A percentile compares a stretch with the other conserved stretches of the same genome.
Conservation (phyloP, 1,140 invertebrate genomes). For the Hycleus cichorii region DNA sequence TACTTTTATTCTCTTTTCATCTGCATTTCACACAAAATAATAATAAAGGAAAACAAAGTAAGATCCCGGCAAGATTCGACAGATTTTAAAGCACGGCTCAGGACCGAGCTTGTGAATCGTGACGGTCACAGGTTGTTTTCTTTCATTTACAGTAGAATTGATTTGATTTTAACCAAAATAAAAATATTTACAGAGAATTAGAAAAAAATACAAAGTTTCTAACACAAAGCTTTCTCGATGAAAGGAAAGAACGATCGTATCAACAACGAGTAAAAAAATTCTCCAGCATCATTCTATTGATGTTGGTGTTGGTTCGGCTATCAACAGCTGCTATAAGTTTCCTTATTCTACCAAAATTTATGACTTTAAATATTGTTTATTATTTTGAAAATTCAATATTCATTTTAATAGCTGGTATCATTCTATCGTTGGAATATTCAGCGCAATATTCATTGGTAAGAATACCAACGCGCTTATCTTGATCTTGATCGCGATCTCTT, state of each 20-base stretch:
- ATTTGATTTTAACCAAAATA: neutral
- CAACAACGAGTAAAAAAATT: slow-evolving; percentile 56
- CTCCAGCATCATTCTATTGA: slow-evolving; percentile 55
- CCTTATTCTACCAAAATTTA: slow-evolving; percentile 47
- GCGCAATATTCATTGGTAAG: neutral
- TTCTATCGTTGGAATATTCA: slow-evolving; percentile 18
- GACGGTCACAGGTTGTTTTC: slow-evolving; percentile 63
- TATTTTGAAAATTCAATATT: slow-evolving; percentile 24
- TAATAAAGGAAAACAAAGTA: slow-evolving; percentile 20
- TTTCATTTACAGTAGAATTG: slow-evolving; percentile 1
- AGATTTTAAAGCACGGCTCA: slow-evolving; percentile 65
- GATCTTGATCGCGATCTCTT: no score
- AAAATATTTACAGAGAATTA: slow-evolving; percentile 49
- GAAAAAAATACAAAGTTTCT: slow-evolving; percentile 59
- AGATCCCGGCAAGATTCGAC: slow-evolving; percentile 54
- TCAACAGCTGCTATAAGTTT: slow-evolving; percentile 50
- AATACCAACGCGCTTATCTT: neutral
- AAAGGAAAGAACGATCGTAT: slow-evolving; percentile 57
- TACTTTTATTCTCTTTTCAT: neutral
- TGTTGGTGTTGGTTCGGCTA: slow-evolving; percentile 54
- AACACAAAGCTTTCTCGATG: slow-evolving; percentile 58
- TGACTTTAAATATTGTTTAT: slow-evolving; percentile 24
- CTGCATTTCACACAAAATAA: no score
- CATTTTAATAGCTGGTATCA: slow-evolving; percentile 22
- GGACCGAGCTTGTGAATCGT: slow-evolving; percentile 74